These are phyloP conservation scores for Geothlypis trichas DNA, from an alignment of 2,113 vertebrate genomes.

Conservation along the genomic window DNA sequence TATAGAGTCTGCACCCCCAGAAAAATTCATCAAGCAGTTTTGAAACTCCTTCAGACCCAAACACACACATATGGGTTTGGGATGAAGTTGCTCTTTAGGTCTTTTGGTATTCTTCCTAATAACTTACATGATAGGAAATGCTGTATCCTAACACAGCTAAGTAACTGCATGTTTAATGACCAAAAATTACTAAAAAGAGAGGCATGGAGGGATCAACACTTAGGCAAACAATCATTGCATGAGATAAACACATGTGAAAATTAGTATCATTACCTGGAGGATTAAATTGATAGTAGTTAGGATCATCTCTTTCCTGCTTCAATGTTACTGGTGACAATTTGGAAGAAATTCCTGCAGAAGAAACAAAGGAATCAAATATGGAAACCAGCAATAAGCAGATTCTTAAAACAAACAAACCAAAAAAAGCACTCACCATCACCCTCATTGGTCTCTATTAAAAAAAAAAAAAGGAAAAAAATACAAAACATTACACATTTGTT, in stretches of 20 bases:
- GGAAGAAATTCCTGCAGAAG: constrained; percentile 63
- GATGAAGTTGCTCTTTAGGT: not conserved
- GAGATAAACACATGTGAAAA: not conserved
- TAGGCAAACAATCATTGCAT: not conserved
- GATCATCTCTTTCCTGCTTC: constrained; percentile 77
- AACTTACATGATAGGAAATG: not conserved
- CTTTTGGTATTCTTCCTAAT: not conserved
- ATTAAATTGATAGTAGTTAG: constrained; percentile 74
- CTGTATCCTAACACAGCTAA: not conserved
- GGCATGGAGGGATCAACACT: not conserved
- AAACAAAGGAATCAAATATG: not conserved
- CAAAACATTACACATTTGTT: not conserved
- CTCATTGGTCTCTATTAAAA: not conserved
- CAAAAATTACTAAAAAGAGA: not conserved
- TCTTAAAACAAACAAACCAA: not conserved
- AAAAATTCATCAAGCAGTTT: not conserved
- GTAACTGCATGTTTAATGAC: not conserved
- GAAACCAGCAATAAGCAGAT: not conserved
- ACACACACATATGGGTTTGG: not conserved
- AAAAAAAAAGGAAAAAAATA: not conserved
- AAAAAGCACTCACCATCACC: not conserved
- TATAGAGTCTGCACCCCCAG: not conserved
- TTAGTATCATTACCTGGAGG: constrained; percentile 68
- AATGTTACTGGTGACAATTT: constrained; percentile 63
- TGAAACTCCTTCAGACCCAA: not conserved